Evolutionary conservation across 64 coral and sea anemone genomes (phyloP).

Genomic region (Acropora yongei): DNA sequence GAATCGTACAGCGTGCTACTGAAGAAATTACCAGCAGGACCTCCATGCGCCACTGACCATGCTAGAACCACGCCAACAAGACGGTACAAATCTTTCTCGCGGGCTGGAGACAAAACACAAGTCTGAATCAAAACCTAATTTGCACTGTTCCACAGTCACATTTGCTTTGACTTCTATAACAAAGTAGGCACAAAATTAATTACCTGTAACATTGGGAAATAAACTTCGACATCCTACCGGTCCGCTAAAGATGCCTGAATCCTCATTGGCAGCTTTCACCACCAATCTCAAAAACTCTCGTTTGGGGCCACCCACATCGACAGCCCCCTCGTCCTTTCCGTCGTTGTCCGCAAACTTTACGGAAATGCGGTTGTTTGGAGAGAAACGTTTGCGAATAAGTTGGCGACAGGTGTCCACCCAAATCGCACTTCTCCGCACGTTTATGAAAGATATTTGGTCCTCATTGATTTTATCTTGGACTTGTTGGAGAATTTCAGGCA

Average conservation of each 20-base stretch:
- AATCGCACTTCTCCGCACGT: conserved; percentile 27
- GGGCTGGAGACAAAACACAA: too few species aligned
- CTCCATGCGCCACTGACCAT: neutral
- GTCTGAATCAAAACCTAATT: too few species aligned
- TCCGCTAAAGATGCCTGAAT: conserved; percentile 38
- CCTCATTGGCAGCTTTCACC: conserved; percentile 29
- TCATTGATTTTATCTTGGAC: neutral
- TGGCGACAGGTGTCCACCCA: conserved; percentile 28
- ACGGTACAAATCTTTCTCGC: neutral
- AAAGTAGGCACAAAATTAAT: neutral
- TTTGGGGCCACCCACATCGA: conserved; percentile 44
- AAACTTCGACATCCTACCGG: neutral
- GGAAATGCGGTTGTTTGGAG: conserved; percentile 6
- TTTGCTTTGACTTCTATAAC: too few species aligned
- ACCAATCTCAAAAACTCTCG: conserved; percentile 45
- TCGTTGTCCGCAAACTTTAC: conserved; percentile 51
- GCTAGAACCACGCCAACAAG: neutral
- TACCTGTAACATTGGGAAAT: neutral
- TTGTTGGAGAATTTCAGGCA: neutral
- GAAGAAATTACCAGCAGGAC: neutral
- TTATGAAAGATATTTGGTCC: neutral
- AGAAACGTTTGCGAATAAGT: conserved; percentile 17
- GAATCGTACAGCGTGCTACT: neutral
- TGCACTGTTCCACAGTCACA: too few species aligned
- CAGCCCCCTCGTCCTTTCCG: conserved; percentile 42